Evolutionary conservation across 1,140 invertebrate species (phyloP), one percentile per base, ranked within the genome.

Genomic region (Bombus impatiens): DNA sequence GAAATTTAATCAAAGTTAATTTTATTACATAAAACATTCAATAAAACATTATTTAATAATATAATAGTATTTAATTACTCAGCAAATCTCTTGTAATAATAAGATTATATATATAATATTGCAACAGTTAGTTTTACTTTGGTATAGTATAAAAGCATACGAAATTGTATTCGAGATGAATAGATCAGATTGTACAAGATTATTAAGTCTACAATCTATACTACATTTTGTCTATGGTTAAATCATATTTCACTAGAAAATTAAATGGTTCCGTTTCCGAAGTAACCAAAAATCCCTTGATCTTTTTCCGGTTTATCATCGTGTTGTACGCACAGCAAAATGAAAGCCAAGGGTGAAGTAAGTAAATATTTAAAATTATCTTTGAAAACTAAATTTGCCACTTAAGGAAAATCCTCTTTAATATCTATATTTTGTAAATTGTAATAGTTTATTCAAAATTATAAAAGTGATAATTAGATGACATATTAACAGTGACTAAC

Each of bases 311-410:
- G 89, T 90, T 82, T 76, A 79, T 72, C 77, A 78, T 90, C 18
- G 15, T 84, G 80, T 68, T 65, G 18, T 22, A 72, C 37, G 57
- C 53, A 82, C 84, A 77, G 40, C 59, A 93, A 81, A 70, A 93
- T 93, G 93, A 93, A 93, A 70, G 93, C 93, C 2, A 93, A 93
- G 76, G 93, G 93, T 32, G 93, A 93, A 87, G 93, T 93, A 82
- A 92, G 91, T 92, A 76, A 89, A 88, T 93, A 91, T 87, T 84
- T 74, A 25, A 28, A 88, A 57, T 78, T 79, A 13, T 70, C 18
- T 12, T 15, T 9, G 28, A 40, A 59, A 22, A 67, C 5, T 28
- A n/a, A 70, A 76, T 59, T 22, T 53, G 22, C 18, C 12, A 35
- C 1, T 22, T 47, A 32, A 59, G 12, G 37, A 13, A 47, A 12